Base-by-base conservation (phyloP, 2,113 vertebrate species). In the Aegithalos caudatus region DNA sequence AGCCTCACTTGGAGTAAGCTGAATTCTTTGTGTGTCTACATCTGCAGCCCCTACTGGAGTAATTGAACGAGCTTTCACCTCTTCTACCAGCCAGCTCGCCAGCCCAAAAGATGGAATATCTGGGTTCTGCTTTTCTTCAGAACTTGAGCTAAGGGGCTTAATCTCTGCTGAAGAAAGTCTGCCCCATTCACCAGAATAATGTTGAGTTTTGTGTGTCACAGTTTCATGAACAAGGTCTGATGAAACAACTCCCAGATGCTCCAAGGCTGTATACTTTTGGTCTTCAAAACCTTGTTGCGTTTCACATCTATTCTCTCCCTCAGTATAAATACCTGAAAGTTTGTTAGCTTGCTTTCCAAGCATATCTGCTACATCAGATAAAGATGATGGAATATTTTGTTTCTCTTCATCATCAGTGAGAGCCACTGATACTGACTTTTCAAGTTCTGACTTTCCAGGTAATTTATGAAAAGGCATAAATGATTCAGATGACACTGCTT, bases 391-490 rank as follows among this genome's bases (percentile, higher is more conserved):
- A 57, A 80, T 90, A 92, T 85, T 92, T 83, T 95, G 62, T 65
- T 92, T 94, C 86, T 97, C 76, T 66, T 94, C 77, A 65, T 95
- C 42, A 47, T 42, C 53, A 85, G 47, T 80, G 71, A 84, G 65
- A 61, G 44, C 21, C 90, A 69, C 48, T 21, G 70, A 29, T 35
- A 60, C 45, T 84, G 88, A 37, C 50, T 87, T 82, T 61, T 95
- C 60, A 28, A 9, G 25, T 69, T 76, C 47, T 88, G 88, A 37
- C n/a, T 86, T 83, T 69, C 90, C 60, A 27, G 73, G 61, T 37
- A 47, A 67, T 23, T 74, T 74, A 24, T 82, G 79, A 44, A 53
- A 73, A 85, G 53, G 33, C 31, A 67, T 73, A 60, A 73, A 78
- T 51, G 83, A 70, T 31, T 90, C 81, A 50, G 66, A 57, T 11